Evolutionary conservation across 2,888 invertebrate species (phyloP).

Genomic region (Torymus texanus): DNA sequence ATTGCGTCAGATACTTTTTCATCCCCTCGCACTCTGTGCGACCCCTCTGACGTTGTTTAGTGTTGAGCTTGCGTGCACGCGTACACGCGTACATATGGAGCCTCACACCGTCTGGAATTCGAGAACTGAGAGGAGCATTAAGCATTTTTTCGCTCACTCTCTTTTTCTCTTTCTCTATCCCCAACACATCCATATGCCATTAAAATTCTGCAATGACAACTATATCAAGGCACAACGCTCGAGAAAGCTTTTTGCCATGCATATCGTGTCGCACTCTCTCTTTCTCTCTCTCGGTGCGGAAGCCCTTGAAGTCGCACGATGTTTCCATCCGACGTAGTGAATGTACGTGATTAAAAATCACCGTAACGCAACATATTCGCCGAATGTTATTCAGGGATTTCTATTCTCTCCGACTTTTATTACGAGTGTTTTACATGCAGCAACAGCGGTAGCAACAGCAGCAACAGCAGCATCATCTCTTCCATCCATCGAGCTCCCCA

Average conservation of each 20-base stretch:
- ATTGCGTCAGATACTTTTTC: constrained; percentile 61
- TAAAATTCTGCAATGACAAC: constrained; percentile 64
- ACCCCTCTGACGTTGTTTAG: no score
- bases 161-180: constrained; percentile 17
- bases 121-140: constrained; percentile 26
- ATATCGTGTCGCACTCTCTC: not conserved
- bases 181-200: constrained; percentile 66
- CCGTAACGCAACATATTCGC: constrained; percentile 9
- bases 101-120: constrained; percentile 41
- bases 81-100: constrained; percentile 65
- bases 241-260: constrained; percentile 59
- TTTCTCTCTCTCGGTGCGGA: not conserved
- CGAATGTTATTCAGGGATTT: constrained; percentile 40
- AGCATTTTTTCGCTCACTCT: not conserved
- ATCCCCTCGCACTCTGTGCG: constrained; percentile 47
- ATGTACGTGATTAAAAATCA: constrained; percentile 48
- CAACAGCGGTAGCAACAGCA: no score
- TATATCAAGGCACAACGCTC: not conserved
- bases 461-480: not conserved
- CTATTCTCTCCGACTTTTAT: constrained; percentile 12
- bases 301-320: constrained; percentile 2
- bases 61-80: not conserved
- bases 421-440: not conserved
- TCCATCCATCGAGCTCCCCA: not conserved
- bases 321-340: not conserved